A percentile compares a stretch with the other conserved stretches of the same genome.
Evolutionary conservation across 2,113 vertebrate genomes (phyloP).

Genomic region (Microcebus ravelobensis): DNA sequence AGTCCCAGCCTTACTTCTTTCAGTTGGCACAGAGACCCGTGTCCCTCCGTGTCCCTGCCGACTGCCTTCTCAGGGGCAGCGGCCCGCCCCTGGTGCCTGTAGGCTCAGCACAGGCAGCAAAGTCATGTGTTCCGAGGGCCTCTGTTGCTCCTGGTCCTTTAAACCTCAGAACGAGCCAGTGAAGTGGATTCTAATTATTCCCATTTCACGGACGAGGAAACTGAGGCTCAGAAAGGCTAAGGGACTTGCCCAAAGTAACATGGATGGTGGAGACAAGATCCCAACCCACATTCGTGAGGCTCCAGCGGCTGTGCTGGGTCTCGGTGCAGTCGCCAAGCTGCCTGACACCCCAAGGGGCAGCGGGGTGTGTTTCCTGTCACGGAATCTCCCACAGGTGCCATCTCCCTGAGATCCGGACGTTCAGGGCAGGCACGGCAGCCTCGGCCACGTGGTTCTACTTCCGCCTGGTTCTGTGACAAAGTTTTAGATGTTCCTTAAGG

Average conservation of each 20-base stretch:
- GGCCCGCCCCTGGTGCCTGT: neutral
- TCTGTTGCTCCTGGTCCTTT: neutral
- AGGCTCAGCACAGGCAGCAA: neutral
- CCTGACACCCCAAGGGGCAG: neutral
- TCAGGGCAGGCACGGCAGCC: fast-evolving
- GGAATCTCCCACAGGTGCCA: fast-evolving
- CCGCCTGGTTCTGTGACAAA: neutral
- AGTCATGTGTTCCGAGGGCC: neutral
- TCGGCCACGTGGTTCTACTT: neutral
- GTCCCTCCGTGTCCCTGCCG: neutral
- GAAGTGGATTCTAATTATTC: neutral
- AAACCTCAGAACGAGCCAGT: neutral
- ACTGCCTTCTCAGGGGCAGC: neutral
- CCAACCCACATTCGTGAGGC: neutral
- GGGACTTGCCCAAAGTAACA: neutral
- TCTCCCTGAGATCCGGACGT: neutral
- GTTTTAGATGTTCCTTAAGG: neutral
- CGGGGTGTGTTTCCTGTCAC: neutral
- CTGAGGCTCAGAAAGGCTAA: neutral
- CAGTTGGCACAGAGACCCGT: fast-evolving
- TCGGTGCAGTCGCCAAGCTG: neutral
- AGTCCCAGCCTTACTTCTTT: neutral
- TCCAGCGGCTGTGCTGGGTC: neutral
- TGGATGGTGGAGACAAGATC: neutral
- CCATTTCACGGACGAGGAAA: neutral